Conservation (phyloP, 2,113 vertebrate genomes). For the Thamnophis sirtalis region DNA sequence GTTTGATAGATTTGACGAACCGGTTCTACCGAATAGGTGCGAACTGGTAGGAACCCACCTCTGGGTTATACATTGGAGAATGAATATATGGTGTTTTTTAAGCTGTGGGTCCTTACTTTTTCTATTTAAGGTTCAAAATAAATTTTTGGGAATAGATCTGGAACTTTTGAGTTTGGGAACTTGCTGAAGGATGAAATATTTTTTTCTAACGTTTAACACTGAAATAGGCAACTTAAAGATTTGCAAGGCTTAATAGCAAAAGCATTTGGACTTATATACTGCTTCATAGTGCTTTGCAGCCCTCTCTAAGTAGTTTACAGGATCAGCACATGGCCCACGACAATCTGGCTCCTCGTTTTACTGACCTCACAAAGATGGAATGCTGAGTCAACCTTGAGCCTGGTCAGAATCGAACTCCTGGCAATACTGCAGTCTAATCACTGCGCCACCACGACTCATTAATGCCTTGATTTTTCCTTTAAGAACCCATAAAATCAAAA, state of each 20-base stretch:
- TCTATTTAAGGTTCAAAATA: not conserved
- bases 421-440: not conserved
- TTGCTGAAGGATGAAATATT: not conserved
- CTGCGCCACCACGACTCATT: not conserved
- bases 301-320: too few relatives aligned
- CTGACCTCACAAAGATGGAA: too few relatives aligned
- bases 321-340: too few relatives aligned
- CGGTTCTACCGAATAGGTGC: too few relatives aligned
- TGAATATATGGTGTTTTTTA: not conserved
- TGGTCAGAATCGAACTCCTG: too few relatives aligned
- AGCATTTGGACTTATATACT: not conserved
- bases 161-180: not conserved
- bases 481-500: not conserved
- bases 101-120: too few relatives aligned
- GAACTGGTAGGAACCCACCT: too few relatives aligned
- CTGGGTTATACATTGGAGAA: not conserved
- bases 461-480: not conserved
- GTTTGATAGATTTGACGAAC: too few relatives aligned
- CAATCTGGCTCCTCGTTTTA: too few relatives aligned
- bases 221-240: not conserved
- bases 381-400: too few relatives aligned
- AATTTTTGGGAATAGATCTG: not conserved
- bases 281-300: too few relatives aligned
- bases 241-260: not conserved
- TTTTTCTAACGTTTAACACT: not conserved